Base-by-base conservation (phyloP, 1,140 invertebrate genomes). In the Sminthurides bifidus region DNA sequence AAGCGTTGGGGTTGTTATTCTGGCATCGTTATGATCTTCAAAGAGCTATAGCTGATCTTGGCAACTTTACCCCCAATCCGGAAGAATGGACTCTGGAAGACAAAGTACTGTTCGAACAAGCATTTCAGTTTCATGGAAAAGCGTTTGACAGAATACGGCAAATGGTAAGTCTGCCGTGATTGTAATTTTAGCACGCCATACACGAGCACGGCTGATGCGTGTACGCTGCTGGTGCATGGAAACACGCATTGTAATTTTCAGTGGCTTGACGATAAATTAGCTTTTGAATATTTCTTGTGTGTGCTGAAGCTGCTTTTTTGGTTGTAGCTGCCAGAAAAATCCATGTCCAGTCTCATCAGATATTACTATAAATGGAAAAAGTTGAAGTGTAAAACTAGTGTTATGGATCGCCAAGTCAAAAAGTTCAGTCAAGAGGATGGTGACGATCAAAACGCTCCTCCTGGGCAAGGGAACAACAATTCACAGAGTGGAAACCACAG, bases 281-380 rank as follows among this genome's bases (percentile, higher is more conserved):
- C n/a, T n/a, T n/a, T n/a, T 35, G 10, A 35, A 10, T n/a, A 35
- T n/a, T 10, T 35, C 33, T 35, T 35, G 33, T 35, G 33, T 35
- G 33, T 10, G 33, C 33, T 37, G 33, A 37, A 12, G 33, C 12
- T 24, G 24, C 23, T 24, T 62, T 66, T 29, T 52, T 65, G 59
- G 56, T 72, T 76, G 38, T 67, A 91, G 87, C 74, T 97, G 64
- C 93, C 92, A 44, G 92, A 97, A 68, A 97, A 97, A 75, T 87
- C 90, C 43, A 94, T 97, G 65, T 87, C 92, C 26, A 89, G 85
- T 66, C 74, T 98, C 63, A 92, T 98, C 0, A 95, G 95, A 72
- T 96, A 95, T 73, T 98, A 97, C 71, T 98, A 98, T 69, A 91
- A 87, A 64, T 97, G 92, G 92, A 97, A 97, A 70, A 97, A 96